Percentiles rank a stretch among this genome's conserved stretches.
These are phyloP conservation scores for Coptodon bakossiorum DNA, from an alignment of 2,113 vertebrate genomes.

Conservation along the genomic window DNA sequence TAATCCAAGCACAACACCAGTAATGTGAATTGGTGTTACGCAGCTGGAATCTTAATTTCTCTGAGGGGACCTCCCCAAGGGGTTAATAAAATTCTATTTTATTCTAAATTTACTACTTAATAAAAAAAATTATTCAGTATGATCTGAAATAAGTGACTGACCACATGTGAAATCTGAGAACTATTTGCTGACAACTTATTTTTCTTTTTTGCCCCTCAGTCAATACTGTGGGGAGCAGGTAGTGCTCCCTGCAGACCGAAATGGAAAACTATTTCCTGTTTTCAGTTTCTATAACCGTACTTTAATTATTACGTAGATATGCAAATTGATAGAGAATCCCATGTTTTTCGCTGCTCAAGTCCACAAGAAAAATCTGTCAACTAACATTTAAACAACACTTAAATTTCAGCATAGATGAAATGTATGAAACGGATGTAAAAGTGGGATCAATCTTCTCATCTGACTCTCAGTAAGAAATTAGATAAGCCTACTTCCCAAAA, in stretches of 20 bases:
- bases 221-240: neutral
- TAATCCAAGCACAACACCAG: neutral
- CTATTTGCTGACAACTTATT: neutral
- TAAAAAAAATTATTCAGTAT: fast-evolving
- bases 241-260: neutral
- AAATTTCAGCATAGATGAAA: neutral
- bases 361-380: neutral
- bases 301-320: neutral
- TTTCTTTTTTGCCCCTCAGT: neutral
- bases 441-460: neutral
- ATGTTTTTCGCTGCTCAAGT: neutral
- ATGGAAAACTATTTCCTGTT: neutral
- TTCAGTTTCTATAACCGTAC: neutral
- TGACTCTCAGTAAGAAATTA: neutral
- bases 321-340: neutral
- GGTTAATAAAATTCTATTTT: neutral
- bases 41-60: neutral
- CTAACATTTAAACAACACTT: neutral
- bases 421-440: neutral
- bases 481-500: neutral
- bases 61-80: neutral
- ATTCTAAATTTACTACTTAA: neutral
- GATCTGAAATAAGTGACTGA: neutral
- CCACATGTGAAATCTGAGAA: neutral
- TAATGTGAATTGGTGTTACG: fast-evolving